Base-by-base conservation (phyloP, 2,888 invertebrate genomes). In the Pherbina coryleti region DNA sequence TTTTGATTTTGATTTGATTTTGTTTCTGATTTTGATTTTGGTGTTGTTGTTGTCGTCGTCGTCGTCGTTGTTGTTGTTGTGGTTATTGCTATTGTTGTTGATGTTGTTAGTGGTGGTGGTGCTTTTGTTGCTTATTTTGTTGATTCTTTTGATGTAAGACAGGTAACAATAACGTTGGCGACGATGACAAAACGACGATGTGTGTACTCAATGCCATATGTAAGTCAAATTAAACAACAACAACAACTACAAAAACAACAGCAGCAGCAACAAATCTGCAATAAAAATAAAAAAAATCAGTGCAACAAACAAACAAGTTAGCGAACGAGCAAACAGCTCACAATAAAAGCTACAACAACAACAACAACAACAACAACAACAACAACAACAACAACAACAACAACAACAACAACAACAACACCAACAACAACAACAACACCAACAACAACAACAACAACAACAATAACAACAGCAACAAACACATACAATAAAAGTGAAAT, bases 151-250 rank as follows among this genome's bases (percentile, higher is more conserved):
- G 37, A 8, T 44, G 44, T 44, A 44, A 44, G 44, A 44, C 44
- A 44, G 44, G 44, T 44, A 44, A 44, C 44, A 44, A 11, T 44
- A 44, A 44, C 44, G 44, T 2, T 44, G 44, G 44, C 44, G 44
- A 44, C 44, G 44, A 44, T 44, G 44, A 44, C 44, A 44, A 44
- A 3, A 44, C 44, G 44, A 44, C 44, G 44, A 44, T 44, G 44
- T 44, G 44, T 44, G 44, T 44, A 2, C 44, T 44, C 44, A 44
- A 44, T 44, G 44, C 44, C 44, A 44, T 78, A 80, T 78, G 80
- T 72, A 77, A 78, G 78, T 75, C 75, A 78, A 78, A 75, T 77
- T 77, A 77, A 80, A 78, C 71, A 80, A 79, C 76, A 79, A 28
- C 60, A 62, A 22, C 73, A 78, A 70, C 70, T 72, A 37, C 25